These are phyloP conservation scores for Acanthopagrus latus DNA, from an alignment of 2,797 vertebrate genomes.

Conservation along the genomic window DNA sequence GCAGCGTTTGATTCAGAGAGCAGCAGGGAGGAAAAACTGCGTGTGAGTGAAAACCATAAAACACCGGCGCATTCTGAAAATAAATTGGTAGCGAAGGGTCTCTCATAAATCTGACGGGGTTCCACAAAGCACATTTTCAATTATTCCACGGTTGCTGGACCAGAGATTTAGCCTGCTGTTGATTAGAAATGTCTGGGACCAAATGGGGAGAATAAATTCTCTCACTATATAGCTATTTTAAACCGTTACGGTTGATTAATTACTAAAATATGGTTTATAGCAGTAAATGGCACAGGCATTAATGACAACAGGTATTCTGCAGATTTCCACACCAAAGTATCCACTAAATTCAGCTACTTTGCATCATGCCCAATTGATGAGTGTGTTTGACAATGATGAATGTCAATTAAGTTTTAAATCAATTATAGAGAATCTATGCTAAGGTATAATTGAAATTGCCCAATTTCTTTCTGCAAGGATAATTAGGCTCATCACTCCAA, in stretches of 20 bases:
- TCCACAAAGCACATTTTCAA: conserved; percentile 64
- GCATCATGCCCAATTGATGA: background rate
- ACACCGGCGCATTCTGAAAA: conserved; percentile 54
- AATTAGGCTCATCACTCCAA: conserved; percentile 25
- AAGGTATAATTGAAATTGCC: background rate
- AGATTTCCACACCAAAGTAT: background rate
- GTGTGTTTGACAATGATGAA: background rate
- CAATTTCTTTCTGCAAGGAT: conserved; percentile 12
- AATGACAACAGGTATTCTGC: background rate
- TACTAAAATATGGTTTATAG: conserved; percentile 21
- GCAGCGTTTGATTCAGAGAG: conserved; percentile 56
- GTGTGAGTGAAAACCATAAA: conserved; percentile 60
- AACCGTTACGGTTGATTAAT: background rate
- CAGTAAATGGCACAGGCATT: background rate
- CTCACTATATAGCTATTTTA: conserved; percentile 25
- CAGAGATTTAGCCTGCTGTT: conserved; percentile 47
- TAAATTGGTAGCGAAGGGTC: conserved; percentile 45
- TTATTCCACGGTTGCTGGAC: conserved; percentile 42
- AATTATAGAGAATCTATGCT: conserved; percentile 7
- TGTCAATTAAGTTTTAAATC: background rate
- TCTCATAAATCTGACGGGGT: conserved; percentile 55
- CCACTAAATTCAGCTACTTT: conserved; percentile 6
- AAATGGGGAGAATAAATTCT: conserved; percentile 42
- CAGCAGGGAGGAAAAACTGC: conserved; percentile 59
- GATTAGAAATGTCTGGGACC: conserved; percentile 54